Evolutionary conservation across 2,797 vertebrate genomes (phyloP).

Genomic region (Anguilla anguilla): DNA sequence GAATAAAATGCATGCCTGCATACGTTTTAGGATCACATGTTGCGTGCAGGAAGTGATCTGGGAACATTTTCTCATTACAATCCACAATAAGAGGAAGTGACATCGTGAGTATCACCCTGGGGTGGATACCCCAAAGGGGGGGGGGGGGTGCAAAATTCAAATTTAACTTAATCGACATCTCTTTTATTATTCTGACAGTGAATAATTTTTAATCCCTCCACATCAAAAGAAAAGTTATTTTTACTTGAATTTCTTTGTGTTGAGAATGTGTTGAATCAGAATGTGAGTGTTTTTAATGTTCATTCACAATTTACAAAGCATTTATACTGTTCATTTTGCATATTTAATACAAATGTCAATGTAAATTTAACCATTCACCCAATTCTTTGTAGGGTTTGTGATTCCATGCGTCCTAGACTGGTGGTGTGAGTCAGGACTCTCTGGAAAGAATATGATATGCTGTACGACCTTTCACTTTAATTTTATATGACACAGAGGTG

Average conservation of each 20-base stretch:
- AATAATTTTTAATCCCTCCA: too few species aligned
- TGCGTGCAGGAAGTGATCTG: too few species aligned
- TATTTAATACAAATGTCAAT: not conserved
- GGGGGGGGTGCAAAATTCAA: too few species aligned
- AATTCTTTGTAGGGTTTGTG: constrained; percentile 8
- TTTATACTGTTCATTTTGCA: not conserved
- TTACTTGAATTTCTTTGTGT: not conserved
- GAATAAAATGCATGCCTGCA: not conserved
- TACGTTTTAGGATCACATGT: not conserved
- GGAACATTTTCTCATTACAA: too few species aligned
- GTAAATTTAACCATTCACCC: constrained; percentile 67
- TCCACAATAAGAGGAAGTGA: too few species aligned
- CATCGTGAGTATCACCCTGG: too few species aligned
- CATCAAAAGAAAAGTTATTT: too few species aligned
- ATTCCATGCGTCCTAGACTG: not conserved
- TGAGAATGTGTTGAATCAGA: not conserved
- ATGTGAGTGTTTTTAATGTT: not conserved
- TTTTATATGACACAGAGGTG: constrained; percentile 45
- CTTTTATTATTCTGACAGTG: too few species aligned
- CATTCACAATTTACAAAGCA: not conserved
- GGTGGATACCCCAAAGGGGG: too few species aligned
- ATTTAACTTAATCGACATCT: too few species aligned
- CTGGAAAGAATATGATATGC: constrained; percentile 11
- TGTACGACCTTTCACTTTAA: constrained; percentile 24
- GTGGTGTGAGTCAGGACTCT: not conserved